Evolutionary conservation across 1,140 invertebrate species (phyloP).

Genomic region (Sycobia sp.): DNA sequence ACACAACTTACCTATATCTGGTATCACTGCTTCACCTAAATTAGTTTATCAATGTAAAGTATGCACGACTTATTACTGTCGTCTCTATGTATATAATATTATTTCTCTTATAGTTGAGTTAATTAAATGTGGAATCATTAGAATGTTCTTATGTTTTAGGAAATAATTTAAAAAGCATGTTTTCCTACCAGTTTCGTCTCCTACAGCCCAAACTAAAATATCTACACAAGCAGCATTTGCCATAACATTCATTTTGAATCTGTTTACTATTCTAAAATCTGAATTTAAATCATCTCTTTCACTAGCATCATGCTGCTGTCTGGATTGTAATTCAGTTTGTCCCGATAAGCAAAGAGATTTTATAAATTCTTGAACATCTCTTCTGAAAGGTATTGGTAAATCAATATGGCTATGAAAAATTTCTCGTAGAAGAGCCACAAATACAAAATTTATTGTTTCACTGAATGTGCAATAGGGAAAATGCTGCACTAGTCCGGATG

Average conservation of each 20-base stretch:
- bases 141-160: no score
- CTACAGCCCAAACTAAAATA: slow-evolving; percentile 95
- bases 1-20: no score
- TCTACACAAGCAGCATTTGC: slow-evolving; percentile 97
- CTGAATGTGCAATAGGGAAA: slow-evolving; percentile 92
- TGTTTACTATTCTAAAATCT: slow-evolving; percentile 80
- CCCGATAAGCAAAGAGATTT: slow-evolving; percentile 85
- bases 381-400: slow-evolving; percentile 86
- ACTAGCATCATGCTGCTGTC: slow-evolving; percentile 77
- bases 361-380: slow-evolving; percentile 92
- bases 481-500: slow-evolving; percentile 66
- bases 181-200: slow-evolving; percentile 88
- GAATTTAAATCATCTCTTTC: slow-evolving; percentile 81
- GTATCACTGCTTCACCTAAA: no score
- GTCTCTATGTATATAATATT: no score
- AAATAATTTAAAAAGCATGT: no score
- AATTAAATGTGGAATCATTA: no score
- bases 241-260: slow-evolving; percentile 94
- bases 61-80: no score
- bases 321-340: slow-evolving; percentile 86
- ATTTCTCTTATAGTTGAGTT: no score
- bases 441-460: slow-evolving; percentile 91
- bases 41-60: no score
- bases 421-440: slow-evolving; percentile 90
- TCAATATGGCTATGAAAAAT: slow-evolving; percentile 88